Conservation (phyloP, 2,797 vertebrate genomes). For the Poecilia picta region DNA sequence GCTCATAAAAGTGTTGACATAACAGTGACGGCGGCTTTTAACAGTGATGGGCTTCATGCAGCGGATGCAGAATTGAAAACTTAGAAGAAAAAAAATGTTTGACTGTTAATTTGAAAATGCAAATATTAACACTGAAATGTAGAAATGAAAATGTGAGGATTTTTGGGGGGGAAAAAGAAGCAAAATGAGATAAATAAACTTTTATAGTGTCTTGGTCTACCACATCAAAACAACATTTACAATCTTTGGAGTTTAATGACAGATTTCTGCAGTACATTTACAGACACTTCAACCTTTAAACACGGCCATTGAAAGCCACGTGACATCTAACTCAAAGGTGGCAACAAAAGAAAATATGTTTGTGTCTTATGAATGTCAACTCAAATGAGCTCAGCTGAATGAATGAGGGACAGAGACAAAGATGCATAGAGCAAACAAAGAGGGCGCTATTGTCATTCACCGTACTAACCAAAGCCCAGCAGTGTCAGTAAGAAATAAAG, state of each 20-base stretch:
- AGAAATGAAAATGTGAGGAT: not conserved
- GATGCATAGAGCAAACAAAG: not conserved
- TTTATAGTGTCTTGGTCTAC: not conserved
- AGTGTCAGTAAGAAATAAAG: not conserved
- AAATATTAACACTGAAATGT: too few relatives aligned
- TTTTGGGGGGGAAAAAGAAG: not conserved
- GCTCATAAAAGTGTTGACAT: slow-evolving; percentile 34
- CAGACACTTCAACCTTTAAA: slow-evolving; percentile 4
- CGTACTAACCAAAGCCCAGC: not conserved
- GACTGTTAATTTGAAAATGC: too few relatives aligned
- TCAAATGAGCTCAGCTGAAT: not conserved
- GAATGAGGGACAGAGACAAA: not conserved
- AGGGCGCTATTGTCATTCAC: not conserved
- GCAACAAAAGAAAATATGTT: not conserved
- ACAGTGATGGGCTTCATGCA: not conserved
- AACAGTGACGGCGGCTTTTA: slow-evolving; percentile 3
- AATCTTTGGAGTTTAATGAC: not conserved
- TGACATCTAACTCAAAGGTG: not conserved
- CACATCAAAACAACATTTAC: not conserved
- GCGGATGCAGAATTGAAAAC: not conserved
- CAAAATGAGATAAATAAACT: too few relatives aligned
- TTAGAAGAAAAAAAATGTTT: not conserved
- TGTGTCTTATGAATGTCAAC: not conserved
- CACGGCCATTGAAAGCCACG: not conserved
- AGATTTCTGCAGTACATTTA: slow-evolving; percentile 2